Percentiles rank a stretch among this genome's conserved stretches.
Conservation (phyloP, 2,113 vertebrate genomes). For the Todiramphus chloris region DNA sequence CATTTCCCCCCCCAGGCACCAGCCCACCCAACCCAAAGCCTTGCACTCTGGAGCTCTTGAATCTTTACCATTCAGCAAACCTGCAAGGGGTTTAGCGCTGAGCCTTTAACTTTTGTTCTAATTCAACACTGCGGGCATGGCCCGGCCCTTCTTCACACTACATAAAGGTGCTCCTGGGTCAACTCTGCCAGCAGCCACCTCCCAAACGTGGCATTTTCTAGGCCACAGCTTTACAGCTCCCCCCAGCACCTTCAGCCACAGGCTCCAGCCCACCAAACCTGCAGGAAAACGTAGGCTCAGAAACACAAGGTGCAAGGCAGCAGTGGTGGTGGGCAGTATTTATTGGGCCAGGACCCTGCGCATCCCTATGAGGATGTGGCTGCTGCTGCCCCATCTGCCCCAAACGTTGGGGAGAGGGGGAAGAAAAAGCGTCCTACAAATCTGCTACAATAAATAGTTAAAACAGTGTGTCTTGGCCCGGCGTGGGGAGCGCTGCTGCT, state of each 20-base stretch:
- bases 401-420: accelerated
- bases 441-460: neutral
- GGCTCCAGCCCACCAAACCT: neutral
- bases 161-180: neutral
- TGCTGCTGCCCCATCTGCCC: neutral
- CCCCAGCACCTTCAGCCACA: neutral
- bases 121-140: accelerated
- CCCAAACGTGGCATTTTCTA: neutral
- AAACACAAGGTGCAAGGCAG: neutral
- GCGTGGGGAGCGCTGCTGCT: accelerated
- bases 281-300: neutral
- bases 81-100: neutral
- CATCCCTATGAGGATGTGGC: no score
- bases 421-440: neutral
- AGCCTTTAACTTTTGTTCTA: neutral
- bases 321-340: accelerated
- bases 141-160: accelerated
- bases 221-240: neutral
- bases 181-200: neutral
- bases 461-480: accelerated
- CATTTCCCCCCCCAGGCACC: accelerated
- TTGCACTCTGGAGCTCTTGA: no score
- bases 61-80: neutral
- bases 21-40: neutral
- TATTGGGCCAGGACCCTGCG: accelerated